Percentiles rank a stretch among this genome's conserved stretches.
Conservation (phyloP, 35 echinoderm and acorn worm genomes). For the Apostichopus parvimensis region DNA sequence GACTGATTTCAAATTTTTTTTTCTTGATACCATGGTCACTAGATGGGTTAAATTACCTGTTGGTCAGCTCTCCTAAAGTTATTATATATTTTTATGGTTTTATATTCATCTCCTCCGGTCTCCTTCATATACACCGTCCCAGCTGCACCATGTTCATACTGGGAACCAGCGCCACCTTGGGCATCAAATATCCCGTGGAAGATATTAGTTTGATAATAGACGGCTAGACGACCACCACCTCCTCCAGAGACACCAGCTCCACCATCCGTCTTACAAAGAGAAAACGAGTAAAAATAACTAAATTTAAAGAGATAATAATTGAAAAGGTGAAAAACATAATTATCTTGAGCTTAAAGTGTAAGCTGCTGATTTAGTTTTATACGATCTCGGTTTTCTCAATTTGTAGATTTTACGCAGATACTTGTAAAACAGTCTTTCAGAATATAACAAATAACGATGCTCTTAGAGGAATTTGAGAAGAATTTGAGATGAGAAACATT, state of each 20-base stretch:
- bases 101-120: conserved; percentile 35
- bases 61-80: conserved; percentile 45
- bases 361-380: too few species aligned
- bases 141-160: conserved; percentile 78
- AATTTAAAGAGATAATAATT: too few species aligned
- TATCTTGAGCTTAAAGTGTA: too few species aligned
- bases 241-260: conserved; percentile 63
- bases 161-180: conserved; percentile 41
- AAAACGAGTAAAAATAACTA: background rate
- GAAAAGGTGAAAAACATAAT: too few species aligned
- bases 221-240: conserved; percentile 75
- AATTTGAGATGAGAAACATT: too few species aligned
- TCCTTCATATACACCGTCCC: conserved; percentile 80
- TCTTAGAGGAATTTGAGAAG: too few species aligned
- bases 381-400: too few species aligned
- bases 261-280: conserved; percentile 50
- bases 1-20: too few species aligned
- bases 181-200: conserved; percentile 64
- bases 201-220: conserved; percentile 65
- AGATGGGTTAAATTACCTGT: conserved; percentile 33
- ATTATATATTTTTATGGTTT: conserved; percentile 70
- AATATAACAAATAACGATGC: too few species aligned
- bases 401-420: too few species aligned
- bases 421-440: too few species aligned
- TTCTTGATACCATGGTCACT: too few species aligned